Percentiles rank a stretch among this genome's conserved stretches.
phyloP scores from a whole-genome alignment of 2,888 invertebrate genomes.

The Meganola albula region DNA sequence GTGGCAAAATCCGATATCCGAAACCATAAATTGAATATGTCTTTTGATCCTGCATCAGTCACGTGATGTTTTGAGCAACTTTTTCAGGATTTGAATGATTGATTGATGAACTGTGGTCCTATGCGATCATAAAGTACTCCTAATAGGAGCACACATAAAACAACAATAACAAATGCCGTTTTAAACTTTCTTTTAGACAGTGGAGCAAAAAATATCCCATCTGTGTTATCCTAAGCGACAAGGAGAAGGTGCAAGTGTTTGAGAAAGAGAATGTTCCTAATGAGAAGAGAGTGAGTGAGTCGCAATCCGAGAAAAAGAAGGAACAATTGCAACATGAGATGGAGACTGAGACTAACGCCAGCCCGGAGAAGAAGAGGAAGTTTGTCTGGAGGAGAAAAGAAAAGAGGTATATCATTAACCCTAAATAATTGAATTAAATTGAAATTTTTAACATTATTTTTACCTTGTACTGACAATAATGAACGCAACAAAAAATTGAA shows the following conservation, averaged over 20 bases:
- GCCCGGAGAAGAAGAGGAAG: slow-evolving; percentile 64
- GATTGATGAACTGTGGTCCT: too few relatives aligned
- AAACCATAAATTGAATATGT: too few relatives aligned
- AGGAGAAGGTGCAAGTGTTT: slow-evolving; percentile 65
- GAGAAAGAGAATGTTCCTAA: slow-evolving; percentile 52
- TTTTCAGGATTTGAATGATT: too few relatives aligned
- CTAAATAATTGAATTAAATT: slow-evolving; percentile 4
- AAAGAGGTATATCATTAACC: slow-evolving; percentile 43
- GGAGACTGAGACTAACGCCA: slow-evolving; percentile 70
- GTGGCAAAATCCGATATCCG: too few relatives aligned
- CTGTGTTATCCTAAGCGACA: slow-evolving; percentile 80
- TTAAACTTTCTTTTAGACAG: slow-evolving; percentile 70
- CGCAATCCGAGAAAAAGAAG: slow-evolving; percentile 48
- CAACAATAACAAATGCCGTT: too few relatives aligned
- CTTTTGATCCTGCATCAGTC: too few relatives aligned
- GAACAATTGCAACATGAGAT: slow-evolving; percentile 46
- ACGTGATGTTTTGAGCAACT: too few relatives aligned
- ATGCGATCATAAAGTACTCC: too few relatives aligned
- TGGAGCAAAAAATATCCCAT: slow-evolving; percentile 98
- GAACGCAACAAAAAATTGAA: too few relatives aligned
- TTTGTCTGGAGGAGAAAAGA: slow-evolving; percentile 66
- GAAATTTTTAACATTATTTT: slow-evolving; percentile 1
- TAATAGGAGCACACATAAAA: too few relatives aligned
- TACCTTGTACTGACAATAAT: too few relatives aligned
- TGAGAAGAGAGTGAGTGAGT: slow-evolving; percentile 49